Base-by-base conservation (phyloP, 2,888 invertebrate species). In the Monochamus alternatus region DNA sequence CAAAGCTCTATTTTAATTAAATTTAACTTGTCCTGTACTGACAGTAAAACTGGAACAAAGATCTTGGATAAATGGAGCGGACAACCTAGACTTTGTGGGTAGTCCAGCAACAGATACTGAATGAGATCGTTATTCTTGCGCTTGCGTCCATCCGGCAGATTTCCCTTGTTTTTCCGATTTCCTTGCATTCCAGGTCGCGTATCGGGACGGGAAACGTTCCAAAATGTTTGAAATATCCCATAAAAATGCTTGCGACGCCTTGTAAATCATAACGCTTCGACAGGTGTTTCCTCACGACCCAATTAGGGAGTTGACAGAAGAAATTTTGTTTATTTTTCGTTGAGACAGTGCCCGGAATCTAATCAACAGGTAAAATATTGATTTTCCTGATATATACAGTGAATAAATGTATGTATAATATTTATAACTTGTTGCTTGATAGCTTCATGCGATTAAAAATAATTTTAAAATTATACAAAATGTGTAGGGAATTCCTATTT, bases 321-420 rank as follows among this genome's bases (percentile, higher is more conserved):
- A 44, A 38, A 51, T 70, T 70, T 70, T 70, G 51, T 55, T 55
- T 22, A 7, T 71, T 63, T 69, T 71, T 71, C 63, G 30, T 62
- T 51, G 51, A 47, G 52, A 59, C 62, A 59, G 71, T 71, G 70
- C n/a, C 31, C 1, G 32, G 47, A 71, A 71, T 71, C 52, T 71
- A 69, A 71, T 71, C 63, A 71, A 71, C 71, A 71, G 71, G 71
- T 71, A 71, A 71, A 51, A 38, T 63, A 71, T 71, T 63, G 62
- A 71, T 71, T 62, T 71, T 32, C 0, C 32, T 52, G 30, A 5
- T 31, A 60, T 43, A 64, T 22, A 47, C 8, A 3, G 38, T 7
- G 38, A 38, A 38, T 38, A 38, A 7, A 22, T 0, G 22, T 64
- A 47, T n/a, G n/a, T 22, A 30, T 7, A 32, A 32, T 30, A 31